These are phyloP conservation scores for Nixonia krombeini DNA, from an alignment of 1,140 invertebrate species.

Conservation along the genomic window DNA sequence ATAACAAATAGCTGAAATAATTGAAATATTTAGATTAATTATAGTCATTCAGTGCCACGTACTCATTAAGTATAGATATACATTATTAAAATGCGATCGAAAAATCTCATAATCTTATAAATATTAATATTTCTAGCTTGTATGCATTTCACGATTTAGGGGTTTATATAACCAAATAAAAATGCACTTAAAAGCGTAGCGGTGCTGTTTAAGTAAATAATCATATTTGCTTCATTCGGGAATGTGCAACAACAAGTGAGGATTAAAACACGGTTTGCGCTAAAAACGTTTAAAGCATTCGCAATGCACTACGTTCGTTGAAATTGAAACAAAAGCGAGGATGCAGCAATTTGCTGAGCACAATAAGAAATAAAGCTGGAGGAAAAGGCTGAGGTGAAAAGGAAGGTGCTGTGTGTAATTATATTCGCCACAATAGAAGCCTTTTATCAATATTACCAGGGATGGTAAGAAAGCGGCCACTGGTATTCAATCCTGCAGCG, in stretches of 20 bases:
- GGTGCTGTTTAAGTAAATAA: background rate
- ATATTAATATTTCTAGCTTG: too few relatives aligned
- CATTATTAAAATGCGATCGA: too few relatives aligned
- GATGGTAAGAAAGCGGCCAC: constrained; percentile 81
- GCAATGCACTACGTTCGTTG: background rate
- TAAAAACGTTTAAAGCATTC: background rate
- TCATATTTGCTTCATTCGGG: background rate
- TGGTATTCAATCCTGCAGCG: constrained; percentile 69
- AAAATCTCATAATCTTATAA: too few relatives aligned
- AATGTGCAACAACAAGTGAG: background rate
- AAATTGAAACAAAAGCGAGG: background rate
- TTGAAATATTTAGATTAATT: too few relatives aligned
- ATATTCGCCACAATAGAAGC: constrained; percentile 38
- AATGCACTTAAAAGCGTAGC: too few relatives aligned
- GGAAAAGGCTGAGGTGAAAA: constrained; percentile 3
- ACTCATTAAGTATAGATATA: too few relatives aligned
- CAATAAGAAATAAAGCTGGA: constrained; percentile 7
- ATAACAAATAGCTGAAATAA: too few relatives aligned
- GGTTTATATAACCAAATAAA: too few relatives aligned
- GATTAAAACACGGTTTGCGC: background rate
- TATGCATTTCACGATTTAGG: too few relatives aligned
- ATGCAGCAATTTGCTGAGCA: background rate
- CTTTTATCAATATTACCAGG: constrained; percentile 71
- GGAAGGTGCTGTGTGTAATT: constrained; percentile 18
- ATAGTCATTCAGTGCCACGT: too few relatives aligned